Base-by-base conservation (phyloP, 2,888 invertebrate species). In the Melieria crassipennis region DNA sequence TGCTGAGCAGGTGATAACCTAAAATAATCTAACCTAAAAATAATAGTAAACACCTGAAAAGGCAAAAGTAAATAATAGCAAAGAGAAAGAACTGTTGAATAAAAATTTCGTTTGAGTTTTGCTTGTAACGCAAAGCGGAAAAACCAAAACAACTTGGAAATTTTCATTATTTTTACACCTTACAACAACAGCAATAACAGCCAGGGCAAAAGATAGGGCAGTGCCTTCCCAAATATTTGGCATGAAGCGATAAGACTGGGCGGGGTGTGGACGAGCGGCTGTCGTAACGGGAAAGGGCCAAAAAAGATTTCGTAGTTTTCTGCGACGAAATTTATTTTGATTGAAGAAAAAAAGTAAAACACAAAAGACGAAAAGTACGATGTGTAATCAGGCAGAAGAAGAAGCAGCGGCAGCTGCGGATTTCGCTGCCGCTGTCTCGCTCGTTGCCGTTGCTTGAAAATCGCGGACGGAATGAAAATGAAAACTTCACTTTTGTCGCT, bases 401-500 rank as follows among this genome's bases (percentile, higher is more conserved):
- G 52, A 52, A 52, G 11, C 9, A 50, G 30, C 30, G 30, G 30
- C 30, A 30, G 30, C 30, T 30, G 30, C 30, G 30, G 3, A 50
- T 10, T 10, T 50, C 11, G 50, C 10, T 52, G 52, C 52, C 9
- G 62, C 62, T 16, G 46, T 52, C 52, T 69, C 16, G 47, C 62
- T 56, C 48, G 47, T 69, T 42, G 62, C 55, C 56, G 47, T 57
- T 63, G 56, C 56, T 46, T 43, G 47, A 16, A 50, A 60, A 60
- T 43, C 62, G 30, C 69, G 11, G 63, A 69, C 69, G 46, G 56
- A 57, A 61, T 69, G 69, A 69, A 69, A 69, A 69, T 63, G 63
- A 69, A 69, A 69, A 63, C 60, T 50, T 62, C n/a, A 56, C 16
- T 62, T 69, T 55, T 62, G 62, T 69, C 50, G 45, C 69, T 56